Base-by-base conservation (phyloP, 2,113 vertebrate genomes). In the Grammomys surdaster region DNA sequence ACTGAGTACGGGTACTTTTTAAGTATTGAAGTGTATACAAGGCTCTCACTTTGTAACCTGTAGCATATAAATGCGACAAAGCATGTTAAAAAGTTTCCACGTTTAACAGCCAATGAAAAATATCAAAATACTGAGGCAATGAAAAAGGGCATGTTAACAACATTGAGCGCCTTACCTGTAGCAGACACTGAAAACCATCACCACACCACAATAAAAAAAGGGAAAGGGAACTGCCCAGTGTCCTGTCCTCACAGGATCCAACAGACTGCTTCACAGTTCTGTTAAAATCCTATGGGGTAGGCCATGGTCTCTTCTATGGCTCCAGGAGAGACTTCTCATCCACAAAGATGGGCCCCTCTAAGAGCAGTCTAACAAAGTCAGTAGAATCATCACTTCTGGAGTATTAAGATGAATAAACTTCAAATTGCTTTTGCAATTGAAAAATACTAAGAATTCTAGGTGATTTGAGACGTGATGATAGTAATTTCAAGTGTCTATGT, bases 31-130 rank as follows among this genome's bases (percentile, higher is more conserved):
- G 99, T 99, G 99, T 99, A 99, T 99, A 99, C 99, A 99, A 99
- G 99, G 99, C 99, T 99, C 99, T 99, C 99, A 99, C 99, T 99
- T 99, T 99, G 99, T 99, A 99, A 99, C 99, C 99, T 99, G 99
- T 99, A 99, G 99, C 99, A 99, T 99, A 99, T 99, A 99, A 99
- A 99, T 99, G 99, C 99, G 99, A 99, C 99, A 99, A 99, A 99
- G 99, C 99, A 99, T 99, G 99, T 99, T 99, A 99, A 99, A 99
- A 99, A 99, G 98, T 99, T 99, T 98, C 99, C 99, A 99, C 98
- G 98, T 98, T 99, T 98, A 99, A 99, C 98, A 99, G 98, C 98
- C 98, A 99, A 99, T 97, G 98, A 98, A 98, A 98, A 98, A 98
- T 98, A 99, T 97, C 97, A 98, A 98, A 98, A 98, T 98, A 98